Evolutionary conservation across 2,888 invertebrate genomes (phyloP), one percentile per base, ranked within the genome.

Genomic region (Diadegma fenestrale): DNA sequence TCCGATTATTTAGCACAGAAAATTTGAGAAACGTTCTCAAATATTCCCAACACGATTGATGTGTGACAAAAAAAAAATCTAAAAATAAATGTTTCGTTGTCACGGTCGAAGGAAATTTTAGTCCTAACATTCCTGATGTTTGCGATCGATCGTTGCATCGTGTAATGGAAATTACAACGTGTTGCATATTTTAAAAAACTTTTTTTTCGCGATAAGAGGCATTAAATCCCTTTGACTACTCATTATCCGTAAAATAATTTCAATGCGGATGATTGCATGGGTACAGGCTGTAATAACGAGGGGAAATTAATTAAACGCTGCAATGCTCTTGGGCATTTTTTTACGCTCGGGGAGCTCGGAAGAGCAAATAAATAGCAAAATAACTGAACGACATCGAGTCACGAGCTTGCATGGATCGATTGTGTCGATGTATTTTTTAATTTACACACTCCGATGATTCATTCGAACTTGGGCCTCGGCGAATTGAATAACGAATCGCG

Each of bases 361-460:
- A 41, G 69, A 63, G 79, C 75, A 72, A 83, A 75, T 80, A 80
- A 79, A 79, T 75, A 69, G 30, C n/a, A 30, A 61, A 61, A 75
- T 37, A 73, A 33, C 10, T 33, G 41, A 45, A 4, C 45, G 63
- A 63, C 30, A 61, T 75, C 48, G n/a, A 69, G 43, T 71, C 51
- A 71, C 73, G 61, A 17, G 41, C 43, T 58, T 43, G 41, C 43
- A 43, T 43, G 6, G 61, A 43, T 41, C 30, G 51, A 66, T 66
- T 51, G 75, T 75, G 45, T 66, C 22, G 22, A 66, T 77, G 22
- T 37, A 51, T 64, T 64, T 64, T 61, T 41, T 37, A 58, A 58
- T 72, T 41, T 19, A 72, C 33, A 37, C 73, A 63, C 61, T 37
- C 37, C n/a, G 33, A 63, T 75, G 61, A 75, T 61, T 75, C 75